These are phyloP conservation scores for Caerostris extrusa DNA, from an alignment of 1,140 invertebrate genomes.

Conservation along the genomic window DNA sequence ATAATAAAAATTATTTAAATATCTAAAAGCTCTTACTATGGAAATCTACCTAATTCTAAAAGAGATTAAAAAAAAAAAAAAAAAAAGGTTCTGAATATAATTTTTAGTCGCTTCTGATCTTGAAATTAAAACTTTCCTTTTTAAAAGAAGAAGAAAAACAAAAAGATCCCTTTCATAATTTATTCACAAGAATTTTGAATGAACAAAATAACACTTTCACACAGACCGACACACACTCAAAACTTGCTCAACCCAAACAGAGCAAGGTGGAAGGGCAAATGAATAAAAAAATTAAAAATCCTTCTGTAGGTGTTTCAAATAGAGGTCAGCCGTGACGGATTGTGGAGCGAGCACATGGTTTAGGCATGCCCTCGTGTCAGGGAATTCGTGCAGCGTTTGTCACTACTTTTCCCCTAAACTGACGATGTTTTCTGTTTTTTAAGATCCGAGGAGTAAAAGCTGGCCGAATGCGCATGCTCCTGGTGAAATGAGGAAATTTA, in stretches of 20 bases:
- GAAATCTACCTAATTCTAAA: not conserved
- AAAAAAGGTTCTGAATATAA: no score
- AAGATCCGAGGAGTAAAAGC: not conserved
- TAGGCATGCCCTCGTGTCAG: not conserved
- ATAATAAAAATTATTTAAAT: no score
- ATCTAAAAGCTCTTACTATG: no score
- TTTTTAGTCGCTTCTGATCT: not conserved
- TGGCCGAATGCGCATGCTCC: not conserved
- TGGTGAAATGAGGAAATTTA: no score
- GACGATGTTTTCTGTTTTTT: not conserved
- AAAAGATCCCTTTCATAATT: not conserved
- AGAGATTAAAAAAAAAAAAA: not conserved
- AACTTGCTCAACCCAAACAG: conserved; percentile 18
- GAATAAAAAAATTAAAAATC: not conserved
- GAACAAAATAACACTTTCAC: not conserved
- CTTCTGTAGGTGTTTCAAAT: conserved; percentile 57
- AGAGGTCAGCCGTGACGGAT: conserved; percentile 64
- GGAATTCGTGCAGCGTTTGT: not conserved
- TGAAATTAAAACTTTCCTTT: not conserved
- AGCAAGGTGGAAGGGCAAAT: conserved; percentile 29
- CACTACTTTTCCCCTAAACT: not conserved
- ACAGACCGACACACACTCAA: not conserved
- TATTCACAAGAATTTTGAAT: not conserved
- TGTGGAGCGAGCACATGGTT: conserved; percentile 30
- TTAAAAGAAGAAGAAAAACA: not conserved